These are phyloP conservation scores for Spongilla lacustris DNA, from an alignment of 37 sponge, comb jelly and placozoan genomes.

Conservation along the genomic window DNA sequence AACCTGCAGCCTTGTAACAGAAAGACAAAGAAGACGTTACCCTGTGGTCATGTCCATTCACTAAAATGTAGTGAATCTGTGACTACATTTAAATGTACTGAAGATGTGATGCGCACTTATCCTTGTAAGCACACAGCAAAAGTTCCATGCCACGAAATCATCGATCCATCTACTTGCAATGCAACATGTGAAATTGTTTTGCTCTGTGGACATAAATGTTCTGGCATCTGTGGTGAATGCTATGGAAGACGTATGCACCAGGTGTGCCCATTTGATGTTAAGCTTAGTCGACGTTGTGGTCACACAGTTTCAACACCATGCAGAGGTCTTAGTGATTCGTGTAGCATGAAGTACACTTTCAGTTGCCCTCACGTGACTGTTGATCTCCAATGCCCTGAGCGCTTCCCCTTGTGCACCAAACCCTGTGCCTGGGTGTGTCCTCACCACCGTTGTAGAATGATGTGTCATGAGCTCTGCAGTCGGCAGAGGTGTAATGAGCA, in stretches of 20 bases:
- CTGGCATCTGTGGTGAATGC: slow-evolving; percentile 58
- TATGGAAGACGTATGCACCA: slow-evolving; percentile 32
- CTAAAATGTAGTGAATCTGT: neutral
- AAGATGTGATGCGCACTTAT: neutral
- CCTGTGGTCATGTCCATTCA: neutral
- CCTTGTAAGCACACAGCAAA: slow-evolving; percentile 44
- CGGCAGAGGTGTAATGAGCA: slow-evolving; percentile 53
- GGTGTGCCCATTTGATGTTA: slow-evolving; percentile 11
- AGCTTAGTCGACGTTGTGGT: slow-evolving; percentile 40
- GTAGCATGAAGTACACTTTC: slow-evolving; percentile 6
- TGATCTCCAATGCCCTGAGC: neutral
- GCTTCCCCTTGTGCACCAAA: slow-evolving; percentile 9
- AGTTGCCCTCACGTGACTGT: slow-evolving; percentile 11
- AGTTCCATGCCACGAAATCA: slow-evolving; percentile 11
- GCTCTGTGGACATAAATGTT: slow-evolving; percentile 75
- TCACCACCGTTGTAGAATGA: slow-evolving; percentile 36
- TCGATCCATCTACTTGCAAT: slow-evolving; percentile 13
- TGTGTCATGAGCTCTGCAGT: slow-evolving; percentile 65
- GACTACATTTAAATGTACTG: neutral
- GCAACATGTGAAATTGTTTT: slow-evolving; percentile 26
- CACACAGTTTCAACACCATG: slow-evolving; percentile 21
- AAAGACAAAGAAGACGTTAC: neutral
- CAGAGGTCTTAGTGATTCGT: neutral
- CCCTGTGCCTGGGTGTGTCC: slow-evolving; percentile 51
- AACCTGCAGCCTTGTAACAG: neutral